Percentiles rank a stretch among this genome's conserved stretches.
These are phyloP conservation scores for Myrmecophaga tridactyla DNA, from an alignment of 2,113 vertebrate genomes.

Conservation along the genomic window DNA sequence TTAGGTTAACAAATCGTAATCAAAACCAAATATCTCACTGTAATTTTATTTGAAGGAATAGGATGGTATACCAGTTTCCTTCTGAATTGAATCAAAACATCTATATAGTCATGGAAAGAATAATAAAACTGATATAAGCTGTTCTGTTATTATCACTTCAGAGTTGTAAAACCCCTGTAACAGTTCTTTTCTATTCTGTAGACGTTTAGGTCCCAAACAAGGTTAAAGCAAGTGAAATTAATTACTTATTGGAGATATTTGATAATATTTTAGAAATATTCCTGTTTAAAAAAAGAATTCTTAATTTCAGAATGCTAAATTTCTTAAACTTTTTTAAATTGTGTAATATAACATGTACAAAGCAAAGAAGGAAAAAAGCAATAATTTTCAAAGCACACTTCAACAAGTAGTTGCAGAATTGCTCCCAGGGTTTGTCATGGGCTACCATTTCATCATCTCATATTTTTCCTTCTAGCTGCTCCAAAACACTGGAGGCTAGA, in stretches of 20 bases:
- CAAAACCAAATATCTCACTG: slow-evolving; percentile 2
- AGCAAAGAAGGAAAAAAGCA: too few species aligned
- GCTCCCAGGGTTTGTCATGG: too few species aligned
- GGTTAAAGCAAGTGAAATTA: not conserved
- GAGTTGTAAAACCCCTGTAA: not conserved
- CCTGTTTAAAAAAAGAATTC: slow-evolving; percentile 9
- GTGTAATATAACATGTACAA: too few species aligned
- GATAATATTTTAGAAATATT: slow-evolving; percentile 51
- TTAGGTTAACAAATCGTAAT: slow-evolving; percentile 41
- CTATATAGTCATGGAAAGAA: slow-evolving; percentile 1
- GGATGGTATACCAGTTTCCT: slow-evolving; percentile 8
- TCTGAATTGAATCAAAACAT: slow-evolving; percentile 38
- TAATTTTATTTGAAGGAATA: not conserved
- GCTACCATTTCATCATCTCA: too few species aligned
- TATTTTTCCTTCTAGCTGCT: too few species aligned
- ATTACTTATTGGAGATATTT: not conserved
- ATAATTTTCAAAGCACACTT: too few species aligned
- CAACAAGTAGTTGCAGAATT: too few species aligned
- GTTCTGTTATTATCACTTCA: not conserved
- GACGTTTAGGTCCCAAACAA: slow-evolving; percentile 38
- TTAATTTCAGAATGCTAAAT: slow-evolving; percentile 47
- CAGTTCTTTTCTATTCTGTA: slow-evolving; percentile 20
- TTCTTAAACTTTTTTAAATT: too few species aligned
- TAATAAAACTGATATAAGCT: slow-evolving; percentile 24
- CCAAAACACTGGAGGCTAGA: too few species aligned